Evolutionary conservation across 2,797 vertebrate genomes (phyloP).

Genomic region (Notolabrus celidotus): DNA sequence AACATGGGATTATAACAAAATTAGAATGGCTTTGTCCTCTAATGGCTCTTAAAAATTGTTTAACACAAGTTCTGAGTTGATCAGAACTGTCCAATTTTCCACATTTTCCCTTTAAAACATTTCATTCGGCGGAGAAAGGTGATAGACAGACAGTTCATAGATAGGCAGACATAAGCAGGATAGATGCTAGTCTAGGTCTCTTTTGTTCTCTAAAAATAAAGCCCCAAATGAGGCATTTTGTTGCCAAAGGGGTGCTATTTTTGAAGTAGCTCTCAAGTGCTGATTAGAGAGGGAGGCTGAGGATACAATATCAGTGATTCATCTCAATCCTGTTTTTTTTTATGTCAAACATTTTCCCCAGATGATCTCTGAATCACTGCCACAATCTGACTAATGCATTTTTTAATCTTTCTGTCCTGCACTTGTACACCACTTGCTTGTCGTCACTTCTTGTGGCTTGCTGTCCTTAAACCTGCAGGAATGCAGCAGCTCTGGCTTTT

Average conservation of each 20-base stretch:
- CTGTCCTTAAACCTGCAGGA: slow-evolving; percentile 44
- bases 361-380: slow-evolving; percentile 40
- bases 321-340: slow-evolving; percentile 66
- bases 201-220: slow-evolving; percentile 37
- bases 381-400: slow-evolving; percentile 34
- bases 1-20: slow-evolving; percentile 1
- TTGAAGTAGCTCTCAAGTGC: slow-evolving; percentile 40
- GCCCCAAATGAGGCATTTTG: slow-evolving; percentile 45
- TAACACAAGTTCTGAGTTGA: too few relatives aligned
- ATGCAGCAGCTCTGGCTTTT: slow-evolving; percentile 42
- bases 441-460: slow-evolving; percentile 35
- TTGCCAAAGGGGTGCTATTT: slow-evolving; percentile 41
- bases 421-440: slow-evolving; percentile 37
- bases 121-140: too few relatives aligned
- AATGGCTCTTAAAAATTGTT: neutral
- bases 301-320: slow-evolving; percentile 52
- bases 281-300: slow-evolving; percentile 52
- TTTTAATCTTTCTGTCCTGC: slow-evolving; percentile 36
- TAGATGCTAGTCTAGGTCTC: slow-evolving; percentile 7
- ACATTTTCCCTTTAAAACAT: too few relatives aligned
- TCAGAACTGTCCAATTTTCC: too few relatives aligned
- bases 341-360: slow-evolving; percentile 57
- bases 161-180: neutral
- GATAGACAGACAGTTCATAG: neutral
- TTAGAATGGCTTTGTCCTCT: neutral